Evolutionary conservation across 1,140 invertebrate species (phyloP).

Genomic region (Apis dorsata): DNA sequence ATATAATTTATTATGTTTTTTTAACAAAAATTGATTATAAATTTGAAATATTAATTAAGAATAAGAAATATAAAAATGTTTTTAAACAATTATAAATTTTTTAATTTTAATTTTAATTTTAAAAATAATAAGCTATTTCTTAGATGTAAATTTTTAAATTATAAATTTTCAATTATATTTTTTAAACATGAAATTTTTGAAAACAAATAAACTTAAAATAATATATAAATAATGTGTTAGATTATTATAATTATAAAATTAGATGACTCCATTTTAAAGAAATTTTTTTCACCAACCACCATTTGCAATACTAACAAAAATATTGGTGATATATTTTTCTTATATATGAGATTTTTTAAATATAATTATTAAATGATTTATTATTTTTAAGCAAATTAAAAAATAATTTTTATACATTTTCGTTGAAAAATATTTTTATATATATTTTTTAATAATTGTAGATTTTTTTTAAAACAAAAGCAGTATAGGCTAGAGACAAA

Average conservation of each 20-base stretch:
- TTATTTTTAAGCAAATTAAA: neutral
- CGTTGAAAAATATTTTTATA: no score
- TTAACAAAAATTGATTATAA: neutral
- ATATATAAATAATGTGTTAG: neutral
- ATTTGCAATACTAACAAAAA: constrained; percentile 35
- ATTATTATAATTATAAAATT: neutral
- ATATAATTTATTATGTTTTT: neutral
- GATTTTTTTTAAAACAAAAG: no score
- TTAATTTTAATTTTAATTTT: neutral
- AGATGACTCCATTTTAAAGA: neutral
- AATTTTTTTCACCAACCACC: constrained; percentile 12
- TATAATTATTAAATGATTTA: neutral
- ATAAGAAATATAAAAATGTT: neutral
- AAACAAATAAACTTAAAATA: neutral
- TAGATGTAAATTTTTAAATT: no score
- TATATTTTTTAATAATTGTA: no score
- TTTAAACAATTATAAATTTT: neutral
- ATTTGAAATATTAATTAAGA: neutral
- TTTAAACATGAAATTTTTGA: neutral
- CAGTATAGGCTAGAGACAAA: no score
- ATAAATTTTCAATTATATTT: no score
- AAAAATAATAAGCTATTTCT: neutral
- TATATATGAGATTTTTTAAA: neutral
- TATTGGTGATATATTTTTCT: constrained; percentile 14
- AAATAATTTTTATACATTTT: neutral